Conservation (phyloP, 2,113 vertebrate species). For the Axis porcinus region DNA sequence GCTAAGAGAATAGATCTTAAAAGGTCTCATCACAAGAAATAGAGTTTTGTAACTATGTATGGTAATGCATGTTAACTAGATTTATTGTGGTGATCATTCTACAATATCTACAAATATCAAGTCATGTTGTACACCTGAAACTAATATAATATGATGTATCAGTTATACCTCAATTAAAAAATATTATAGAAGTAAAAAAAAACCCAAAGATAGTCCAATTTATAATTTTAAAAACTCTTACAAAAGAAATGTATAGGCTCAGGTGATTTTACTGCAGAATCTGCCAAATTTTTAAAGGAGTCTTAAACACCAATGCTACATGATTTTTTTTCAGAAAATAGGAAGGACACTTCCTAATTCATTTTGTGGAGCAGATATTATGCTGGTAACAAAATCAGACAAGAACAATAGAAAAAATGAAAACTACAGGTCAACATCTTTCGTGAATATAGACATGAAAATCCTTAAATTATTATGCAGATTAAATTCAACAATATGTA, state of each 20-base stretch:
- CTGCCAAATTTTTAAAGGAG: background rate
- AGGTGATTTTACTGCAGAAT: background rate
- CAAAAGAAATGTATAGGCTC: background rate
- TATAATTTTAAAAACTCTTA: background rate
- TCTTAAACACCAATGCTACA: background rate
- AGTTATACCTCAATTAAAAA: no score
- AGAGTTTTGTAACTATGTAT: no score
- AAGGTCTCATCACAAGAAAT: no score
- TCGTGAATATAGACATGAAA: background rate
- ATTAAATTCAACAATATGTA: background rate
- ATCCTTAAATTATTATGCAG: background rate
- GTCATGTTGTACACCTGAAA: no score
- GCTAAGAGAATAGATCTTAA: no score
- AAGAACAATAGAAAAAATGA: background rate
- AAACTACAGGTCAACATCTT: background rate
- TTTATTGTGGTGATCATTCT: no score
- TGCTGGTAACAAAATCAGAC: background rate
- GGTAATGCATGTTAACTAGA: no score
- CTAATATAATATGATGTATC: no score
- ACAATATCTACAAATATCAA: no score
- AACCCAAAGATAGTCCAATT: background rate
- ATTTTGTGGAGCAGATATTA: background rate
- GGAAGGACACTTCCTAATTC: background rate
- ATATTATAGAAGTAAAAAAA: no score
- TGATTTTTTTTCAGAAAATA: background rate